phyloP scores from a whole-genome alignment of 2,113 vertebrate species.

The Pongo pygmaeus region DNA sequence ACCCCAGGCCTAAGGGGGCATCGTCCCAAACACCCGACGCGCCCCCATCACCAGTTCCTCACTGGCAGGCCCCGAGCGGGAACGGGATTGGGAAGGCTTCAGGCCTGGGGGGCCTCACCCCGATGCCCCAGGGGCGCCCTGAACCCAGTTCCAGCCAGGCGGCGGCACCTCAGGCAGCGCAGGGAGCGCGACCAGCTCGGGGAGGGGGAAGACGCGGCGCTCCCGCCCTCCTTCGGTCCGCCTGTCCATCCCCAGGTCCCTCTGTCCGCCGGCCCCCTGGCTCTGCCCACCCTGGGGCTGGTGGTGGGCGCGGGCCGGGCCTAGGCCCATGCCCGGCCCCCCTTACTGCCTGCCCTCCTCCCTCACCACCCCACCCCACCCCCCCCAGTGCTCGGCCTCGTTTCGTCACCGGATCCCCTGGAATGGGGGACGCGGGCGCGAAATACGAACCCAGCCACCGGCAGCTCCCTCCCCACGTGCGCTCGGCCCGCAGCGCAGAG shows the following conservation, averaged over 20 bases:
- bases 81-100: not conserved
- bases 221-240: not conserved
- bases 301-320: conserved; percentile 12
- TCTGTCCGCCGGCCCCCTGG: not conserved
- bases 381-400: conserved; percentile 66
- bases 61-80: not conserved
- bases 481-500: conserved; percentile 46
- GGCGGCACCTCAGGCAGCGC: not conserved
- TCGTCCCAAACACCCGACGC: not conserved
- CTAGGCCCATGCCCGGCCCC: conserved; percentile 62
- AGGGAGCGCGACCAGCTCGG: not conserved
- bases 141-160: not conserved
- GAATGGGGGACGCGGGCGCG: conserved; percentile 83
- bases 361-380: conserved; percentile 43
- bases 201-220: conserved; percentile 21
- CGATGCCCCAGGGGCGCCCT: not conserved
- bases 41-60: not conserved
- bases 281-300: conserved; percentile 42
- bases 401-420: conserved; percentile 84
- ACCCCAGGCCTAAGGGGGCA: not conserved
- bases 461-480: conserved; percentile 81
- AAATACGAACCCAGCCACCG: conserved; percentile 84
- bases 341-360: conserved; percentile 46
- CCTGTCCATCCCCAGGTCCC: conserved; percentile 30
- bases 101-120: not conserved